A percentile compares a stretch with the other conserved stretches of the same genome.
Conservation (phyloP, 1,140 invertebrate genomes). For the Magallana angulata region DNA sequence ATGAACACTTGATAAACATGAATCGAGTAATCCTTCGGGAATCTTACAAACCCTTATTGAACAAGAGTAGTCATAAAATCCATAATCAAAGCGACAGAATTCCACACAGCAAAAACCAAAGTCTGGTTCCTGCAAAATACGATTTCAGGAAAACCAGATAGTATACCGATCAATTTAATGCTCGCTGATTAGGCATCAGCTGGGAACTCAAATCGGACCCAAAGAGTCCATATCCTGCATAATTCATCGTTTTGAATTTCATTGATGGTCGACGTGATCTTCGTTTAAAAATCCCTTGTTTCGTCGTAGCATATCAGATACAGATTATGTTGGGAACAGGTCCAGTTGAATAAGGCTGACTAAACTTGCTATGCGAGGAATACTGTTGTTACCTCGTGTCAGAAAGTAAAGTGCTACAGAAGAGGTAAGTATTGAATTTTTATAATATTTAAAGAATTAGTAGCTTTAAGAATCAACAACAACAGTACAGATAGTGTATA, state of each 20-base stretch:
- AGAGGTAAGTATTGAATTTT: not conserved
- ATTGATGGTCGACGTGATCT: not conserved
- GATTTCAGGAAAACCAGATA: not conserved
- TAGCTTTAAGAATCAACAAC: no score
- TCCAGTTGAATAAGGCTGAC: not conserved
- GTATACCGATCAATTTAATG: constrained; percentile 4
- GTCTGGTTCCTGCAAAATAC: not conserved
- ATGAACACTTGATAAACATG: no score
- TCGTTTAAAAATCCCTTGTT: not conserved
- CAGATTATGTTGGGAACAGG: not conserved
- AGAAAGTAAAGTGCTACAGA: not conserved
- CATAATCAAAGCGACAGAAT: no score
- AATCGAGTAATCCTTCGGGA: no score
- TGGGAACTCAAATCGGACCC: not conserved
- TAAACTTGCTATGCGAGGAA: not conserved
- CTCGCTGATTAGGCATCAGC: not conserved
- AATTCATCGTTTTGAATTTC: constrained; percentile 28
- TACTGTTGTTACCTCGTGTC: not conserved
- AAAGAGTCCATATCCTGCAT: constrained; percentile 10
- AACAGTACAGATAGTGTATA: no score
- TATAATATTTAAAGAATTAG: not conserved
- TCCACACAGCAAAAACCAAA: no score
- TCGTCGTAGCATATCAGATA: not conserved
- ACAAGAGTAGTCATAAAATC: no score
- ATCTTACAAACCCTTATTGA: no score